Base-by-base conservation (phyloP, 2,888 invertebrate genomes). In the Eugnorisma glareosa region DNA sequence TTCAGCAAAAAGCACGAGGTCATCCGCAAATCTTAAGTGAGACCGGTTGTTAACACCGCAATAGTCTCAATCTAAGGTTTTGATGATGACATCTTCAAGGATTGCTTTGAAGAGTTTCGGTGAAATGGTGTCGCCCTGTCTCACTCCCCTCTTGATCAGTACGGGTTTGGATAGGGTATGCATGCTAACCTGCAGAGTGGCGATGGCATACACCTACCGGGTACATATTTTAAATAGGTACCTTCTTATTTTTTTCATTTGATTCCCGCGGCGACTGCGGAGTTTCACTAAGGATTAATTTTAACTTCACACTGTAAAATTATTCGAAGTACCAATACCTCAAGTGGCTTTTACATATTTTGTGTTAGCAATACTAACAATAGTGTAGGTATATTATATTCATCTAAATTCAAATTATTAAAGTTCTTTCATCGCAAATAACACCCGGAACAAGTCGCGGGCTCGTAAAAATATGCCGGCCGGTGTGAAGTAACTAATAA, bases 401-500 rank as follows among this genome's bases (percentile, higher is more conserved):
- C 35, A 63, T 31, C 18, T 54, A 54, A 59, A 31, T 69, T 66
- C 13, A 63, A 57, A 45, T 64, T 67, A 40, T 43, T 59, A 70
- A 64, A 67, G 45, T 70, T 72, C 66, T 73, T 70, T 72, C 67
- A 75, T 77, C 61, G 79, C 79, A 81, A 87, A 87, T 82, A 82
- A 84, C 79, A 77, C 77, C 40, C 77, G 74, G 75, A 83, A 82
- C 77, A 54, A 31, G 59, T 67, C 73, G 67, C 48, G 37, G 68
- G 48, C 59, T 80, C 85, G 75, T 88, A 86, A 85, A 87, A 85
- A 84, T 86, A 84, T 79, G 77, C 85, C 82, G 78, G 79, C 77
- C 82, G 86, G 81, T 82, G 86, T 81, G 79, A 76, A 86, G 80
- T 82, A 77, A 87, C 84, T 84, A 82, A 82, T 87, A 86, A 82